Percentiles rank a stretch among this genome's conserved stretches.
Conservation (phyloP, 2,797 vertebrate species). For the Gambusia yucatana region DNA sequence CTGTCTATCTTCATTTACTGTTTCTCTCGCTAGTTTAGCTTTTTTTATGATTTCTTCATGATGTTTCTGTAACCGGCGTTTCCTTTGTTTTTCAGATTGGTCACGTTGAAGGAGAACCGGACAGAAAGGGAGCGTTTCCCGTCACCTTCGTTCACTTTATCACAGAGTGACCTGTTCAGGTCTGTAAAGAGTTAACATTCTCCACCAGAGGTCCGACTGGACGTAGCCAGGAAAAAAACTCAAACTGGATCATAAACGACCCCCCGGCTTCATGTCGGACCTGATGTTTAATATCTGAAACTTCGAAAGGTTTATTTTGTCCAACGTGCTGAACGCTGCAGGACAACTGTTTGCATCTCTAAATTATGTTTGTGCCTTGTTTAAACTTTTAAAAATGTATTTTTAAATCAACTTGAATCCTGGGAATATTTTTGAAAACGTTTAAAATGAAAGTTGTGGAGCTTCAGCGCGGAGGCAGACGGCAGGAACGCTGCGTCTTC, state of each 20-base stretch:
- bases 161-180: conserved; percentile 81
- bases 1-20: not conserved
- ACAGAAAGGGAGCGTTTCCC: conserved; percentile 89
- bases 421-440: not conserved
- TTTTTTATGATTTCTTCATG: not conserved
- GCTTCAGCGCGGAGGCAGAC: not conserved
- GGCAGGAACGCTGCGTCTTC: not conserved
- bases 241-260: not conserved
- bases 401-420: not conserved
- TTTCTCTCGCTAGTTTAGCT: not conserved
- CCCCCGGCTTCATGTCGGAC: not conserved
- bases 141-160: conserved; percentile 96
- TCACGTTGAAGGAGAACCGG: conserved; percentile 89
- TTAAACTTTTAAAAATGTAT: not conserved
- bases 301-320: not conserved
- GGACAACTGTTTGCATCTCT: not conserved
- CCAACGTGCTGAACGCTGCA: not conserved
- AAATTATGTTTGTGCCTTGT: not conserved
- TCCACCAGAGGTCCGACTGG: not conserved
- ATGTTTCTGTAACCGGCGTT: not conserved
- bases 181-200: not conserved
- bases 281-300: not conserved
- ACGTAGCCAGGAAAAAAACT: conserved; percentile 2
- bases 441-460: not conserved
- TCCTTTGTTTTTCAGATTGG: conserved; percentile 82